Percentiles rank a stretch among this genome's conserved stretches.
Evolutionary conservation across 2,888 invertebrate species (phyloP).

Genomic region (Strigamia transsilvanica): DNA sequence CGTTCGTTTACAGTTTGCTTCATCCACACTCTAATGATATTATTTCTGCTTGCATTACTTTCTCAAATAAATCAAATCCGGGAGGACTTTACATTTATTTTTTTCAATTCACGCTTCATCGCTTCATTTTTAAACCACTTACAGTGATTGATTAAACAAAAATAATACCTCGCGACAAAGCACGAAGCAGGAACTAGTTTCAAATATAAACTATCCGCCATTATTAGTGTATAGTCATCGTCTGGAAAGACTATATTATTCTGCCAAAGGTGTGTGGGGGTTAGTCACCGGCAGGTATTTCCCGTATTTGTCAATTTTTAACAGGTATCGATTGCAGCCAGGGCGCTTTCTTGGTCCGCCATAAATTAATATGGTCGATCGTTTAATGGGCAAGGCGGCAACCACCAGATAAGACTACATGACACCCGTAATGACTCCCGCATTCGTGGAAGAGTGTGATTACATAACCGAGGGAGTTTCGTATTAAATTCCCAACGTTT

Average conservation of each 20-base stretch:
- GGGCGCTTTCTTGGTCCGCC: not conserved
- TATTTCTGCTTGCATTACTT: constrained; percentile 11
- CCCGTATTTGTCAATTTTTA: constrained; percentile 5
- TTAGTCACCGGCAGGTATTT: constrained; percentile 9
- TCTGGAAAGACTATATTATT: too few relatives aligned
- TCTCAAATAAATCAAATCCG: not conserved
- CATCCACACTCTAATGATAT: not conserved
- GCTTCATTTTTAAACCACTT: too few relatives aligned
- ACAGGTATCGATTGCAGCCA: not conserved
- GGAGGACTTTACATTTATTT: too few relatives aligned
- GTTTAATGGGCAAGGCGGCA: constrained; percentile 21
- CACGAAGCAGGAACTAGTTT: too few relatives aligned
- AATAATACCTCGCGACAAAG: too few relatives aligned
- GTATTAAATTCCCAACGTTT: not conserved
- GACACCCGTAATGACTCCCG: constrained; percentile 21
- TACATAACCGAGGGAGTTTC: not conserved
- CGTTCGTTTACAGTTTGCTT: constrained; percentile 6
- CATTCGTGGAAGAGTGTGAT: constrained; percentile 20
- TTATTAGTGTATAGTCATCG: too few relatives aligned
- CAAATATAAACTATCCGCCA: too few relatives aligned
- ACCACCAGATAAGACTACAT: constrained; percentile 18
- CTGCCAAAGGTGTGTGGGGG: not conserved
- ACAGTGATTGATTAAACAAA: too few relatives aligned
- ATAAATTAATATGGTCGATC: constrained; percentile 26
- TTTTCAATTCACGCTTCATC: too few relatives aligned